Base-by-base conservation (phyloP, 2,888 invertebrate genomes). In the Sussaba pulchella region DNA sequence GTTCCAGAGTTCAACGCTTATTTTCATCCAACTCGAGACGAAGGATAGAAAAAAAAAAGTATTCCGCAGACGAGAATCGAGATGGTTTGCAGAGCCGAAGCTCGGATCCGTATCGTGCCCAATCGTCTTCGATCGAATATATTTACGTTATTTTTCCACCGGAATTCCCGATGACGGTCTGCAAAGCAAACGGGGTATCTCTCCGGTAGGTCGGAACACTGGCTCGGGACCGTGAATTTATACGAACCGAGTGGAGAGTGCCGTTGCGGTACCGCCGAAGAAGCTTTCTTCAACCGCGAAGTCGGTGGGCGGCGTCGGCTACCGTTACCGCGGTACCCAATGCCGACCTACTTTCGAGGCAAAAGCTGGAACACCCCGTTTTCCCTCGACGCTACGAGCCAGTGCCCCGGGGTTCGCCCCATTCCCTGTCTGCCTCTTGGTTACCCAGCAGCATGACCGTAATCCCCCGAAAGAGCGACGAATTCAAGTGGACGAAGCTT, bases 71-170 rank as follows among this genome's bases (percentile, higher is more conserved):
- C 14, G 57, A 57, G 64, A 78, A 45, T 63, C 41, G 52, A 21
- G 52, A 50, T 31, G 67, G 39, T 21, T 31, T 2, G 47, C 45
- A 31, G 21, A 39, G 39, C 21, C 52, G 19, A 41, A 41, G 39
- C 41, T 41, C 17, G 70, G 52, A 43, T 66, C 59, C 45, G 66
- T 64, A 70, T 71, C 66, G 59, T 47, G 36, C 36, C 59, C 75
- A 66, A 75, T 75, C 79, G 79, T 61, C 66, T 19, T 52, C 70
- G 70, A 74, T 75, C 70, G 79, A 71, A 79, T 75, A 71, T 61
- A 79, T 79, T 79, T 69, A 31, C 70, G 57, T 79, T 79, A 75
- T 75, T 66, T 75, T 66, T 59, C 66, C 50, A 45, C 45, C 43
- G 50, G 70, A 70, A 75, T 79, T 79, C 64, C 54, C 79, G 70